These are phyloP conservation scores for Balanococcus diminutus DNA, from an alignment of 2,888 invertebrate species.

Conservation along the genomic window DNA sequence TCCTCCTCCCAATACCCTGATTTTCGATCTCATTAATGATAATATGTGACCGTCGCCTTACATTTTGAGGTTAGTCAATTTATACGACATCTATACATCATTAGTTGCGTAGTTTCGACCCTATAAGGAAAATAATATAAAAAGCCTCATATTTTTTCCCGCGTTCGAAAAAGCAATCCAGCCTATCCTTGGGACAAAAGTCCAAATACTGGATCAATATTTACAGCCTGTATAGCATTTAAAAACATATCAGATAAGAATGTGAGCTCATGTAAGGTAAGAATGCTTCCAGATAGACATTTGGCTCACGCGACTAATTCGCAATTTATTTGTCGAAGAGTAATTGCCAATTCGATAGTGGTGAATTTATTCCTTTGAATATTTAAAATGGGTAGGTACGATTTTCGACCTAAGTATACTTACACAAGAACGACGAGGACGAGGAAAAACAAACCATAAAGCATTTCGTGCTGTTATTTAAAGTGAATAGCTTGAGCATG, in stretches of 20 bases:
- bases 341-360: not conserved
- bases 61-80: not conserved
- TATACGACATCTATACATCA: not conserved
- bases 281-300: not conserved
- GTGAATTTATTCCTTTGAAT: not conserved
- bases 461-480: not conserved
- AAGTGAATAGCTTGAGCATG: not conserved
- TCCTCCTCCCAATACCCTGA: too few species aligned
- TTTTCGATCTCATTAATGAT: too few species aligned
- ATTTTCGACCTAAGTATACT: not conserved
- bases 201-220: not conserved
- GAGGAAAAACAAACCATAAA: constrained; percentile 29
- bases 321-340: not conserved
- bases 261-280: not conserved
- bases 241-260: not conserved
- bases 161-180: not conserved
- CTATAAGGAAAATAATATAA: not conserved
- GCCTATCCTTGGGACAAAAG: not conserved
- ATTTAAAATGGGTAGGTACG: not conserved
- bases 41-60: too few species aligned
- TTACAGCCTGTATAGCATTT: not conserved
- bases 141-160: not conserved
- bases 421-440: not conserved
- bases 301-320: constrained; percentile 16
- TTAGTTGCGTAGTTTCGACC: not conserved